Evolutionary conservation across 2,888 invertebrate genomes (phyloP), one percentile per base, ranked within the genome.

Genomic region (Xanthia togata): DNA sequence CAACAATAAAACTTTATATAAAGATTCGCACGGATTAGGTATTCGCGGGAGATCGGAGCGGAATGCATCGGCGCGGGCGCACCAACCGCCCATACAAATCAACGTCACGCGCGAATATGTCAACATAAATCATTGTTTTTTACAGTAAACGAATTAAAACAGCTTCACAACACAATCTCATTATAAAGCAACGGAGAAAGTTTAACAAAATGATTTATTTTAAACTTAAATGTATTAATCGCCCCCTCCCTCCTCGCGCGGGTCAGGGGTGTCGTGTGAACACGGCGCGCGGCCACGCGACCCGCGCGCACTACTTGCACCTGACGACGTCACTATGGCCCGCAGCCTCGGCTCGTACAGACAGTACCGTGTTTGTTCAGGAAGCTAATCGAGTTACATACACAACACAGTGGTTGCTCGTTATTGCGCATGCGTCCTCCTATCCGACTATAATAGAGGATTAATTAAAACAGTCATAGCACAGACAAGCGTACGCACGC

Each of bases 251-350:
- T 23, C 6, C 47, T 0, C 5, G 23, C 23, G 6, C 79, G 69
- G 88, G 90, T 90, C 91, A 88, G 79, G 78, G 83, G 78, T 86
- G 88, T 78, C 90, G 90, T 91, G 91, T 89, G 92, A 90, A 89
- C 82, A 81, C 11, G 31, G 44, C 41, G 1, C 41, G 41, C 41
- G 86, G 50, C 23, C 5, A 2, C 23, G 14, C 35, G 23, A 6
- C 12, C 3, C 86, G 86, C 79, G 80, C 64, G 76, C 76, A 9
- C 47, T 0, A 68, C 82, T 41, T 17, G 26, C 59, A 12, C 73
- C 70, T 69, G 71, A 59, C 1, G 1, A 9, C 35, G 9, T 23
- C 23, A 8, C 11, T 35, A 2, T 41, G 23, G 62, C 4, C 47
- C 57, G 35, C 17, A 20, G 53, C 67, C 17, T 17, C 26, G 1